Percentiles rank a stretch among this genome's conserved stretches.
These are phyloP conservation scores for Stichopus horrens DNA, from an alignment of 53 echinoderm and acorn worm species.

Conservation along the genomic window DNA sequence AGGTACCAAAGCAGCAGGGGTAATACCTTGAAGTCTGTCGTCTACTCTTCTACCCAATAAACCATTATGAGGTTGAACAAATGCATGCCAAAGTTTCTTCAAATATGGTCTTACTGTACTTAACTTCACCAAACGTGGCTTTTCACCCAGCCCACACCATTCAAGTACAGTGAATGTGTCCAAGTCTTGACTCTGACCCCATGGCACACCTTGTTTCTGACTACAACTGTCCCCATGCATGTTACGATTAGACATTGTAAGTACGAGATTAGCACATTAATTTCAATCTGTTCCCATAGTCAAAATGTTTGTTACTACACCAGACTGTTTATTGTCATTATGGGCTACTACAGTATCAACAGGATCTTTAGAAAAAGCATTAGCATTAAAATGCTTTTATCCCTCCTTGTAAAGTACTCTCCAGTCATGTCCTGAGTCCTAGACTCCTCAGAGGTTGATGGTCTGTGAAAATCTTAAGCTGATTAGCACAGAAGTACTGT, in stretches of 20 bases:
- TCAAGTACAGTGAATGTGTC: neutral
- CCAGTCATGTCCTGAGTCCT: neutral
- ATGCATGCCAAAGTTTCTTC: neutral
- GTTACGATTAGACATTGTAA: no score
- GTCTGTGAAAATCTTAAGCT: constrained; percentile 7
- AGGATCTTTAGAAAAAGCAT: neutral
- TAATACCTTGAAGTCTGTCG: constrained; percentile 4
- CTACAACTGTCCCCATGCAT: neutral
- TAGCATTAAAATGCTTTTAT: neutral
- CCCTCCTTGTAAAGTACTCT: neutral
- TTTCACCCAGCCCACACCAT: neutral
- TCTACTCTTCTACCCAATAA: neutral
- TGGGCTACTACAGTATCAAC: neutral
- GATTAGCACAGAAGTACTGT: constrained; percentile 15
- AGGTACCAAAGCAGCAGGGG: constrained; percentile 15
- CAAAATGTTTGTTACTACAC: neutral
- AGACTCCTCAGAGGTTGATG: neutral
- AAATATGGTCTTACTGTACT: neutral
- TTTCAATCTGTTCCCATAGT: neutral
- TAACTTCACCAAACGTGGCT: neutral
- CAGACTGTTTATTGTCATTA: neutral
- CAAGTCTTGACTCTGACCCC: neutral
- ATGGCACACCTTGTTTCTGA: neutral
- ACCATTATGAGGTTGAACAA: neutral
- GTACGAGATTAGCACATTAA: neutral